phyloP scores from a whole-genome alignment of 2,113 vertebrate genomes.

The Tamias sibiricus region DNA sequence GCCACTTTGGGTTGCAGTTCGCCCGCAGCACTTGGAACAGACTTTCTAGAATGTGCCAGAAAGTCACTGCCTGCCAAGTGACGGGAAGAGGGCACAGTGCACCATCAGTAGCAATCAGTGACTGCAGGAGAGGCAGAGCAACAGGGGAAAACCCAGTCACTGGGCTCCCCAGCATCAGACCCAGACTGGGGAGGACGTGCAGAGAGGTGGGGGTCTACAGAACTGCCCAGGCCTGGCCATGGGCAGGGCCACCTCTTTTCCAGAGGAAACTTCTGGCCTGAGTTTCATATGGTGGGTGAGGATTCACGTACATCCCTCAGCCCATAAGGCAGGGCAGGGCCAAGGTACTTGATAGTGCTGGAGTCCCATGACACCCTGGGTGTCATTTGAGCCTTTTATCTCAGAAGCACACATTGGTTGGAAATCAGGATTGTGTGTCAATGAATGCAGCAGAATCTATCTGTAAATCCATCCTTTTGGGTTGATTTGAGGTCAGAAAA shows the following conservation, averaged over 20 bases:
- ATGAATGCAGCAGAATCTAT: neutral
- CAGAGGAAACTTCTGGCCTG: neutral
- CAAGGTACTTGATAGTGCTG: neutral
- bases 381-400: neutral
- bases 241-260: neutral
- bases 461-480: neutral
- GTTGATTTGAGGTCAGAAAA: neutral
- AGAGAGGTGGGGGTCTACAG: neutral
- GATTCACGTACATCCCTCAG: neutral
- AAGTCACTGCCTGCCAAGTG: neutral
- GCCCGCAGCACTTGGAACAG: neutral
- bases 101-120: neutral
- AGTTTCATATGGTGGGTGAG: neutral
- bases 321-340: neutral
- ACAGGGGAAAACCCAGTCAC: neutral
- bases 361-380: fast-evolving
- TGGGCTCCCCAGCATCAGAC: fast-evolving
- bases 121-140: neutral
- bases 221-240: neutral
- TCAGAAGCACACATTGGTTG: neutral
- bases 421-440: neutral
- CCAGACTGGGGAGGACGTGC: too few species aligned
- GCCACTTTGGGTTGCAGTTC: neutral
- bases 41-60: neutral
- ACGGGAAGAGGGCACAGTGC: neutral